A percentile compares a stretch with the other conserved stretches of the same genome.
Evolutionary conservation across 2,797 vertebrate genomes (phyloP).

Genomic region (Trachops cirrhosus): DNA sequence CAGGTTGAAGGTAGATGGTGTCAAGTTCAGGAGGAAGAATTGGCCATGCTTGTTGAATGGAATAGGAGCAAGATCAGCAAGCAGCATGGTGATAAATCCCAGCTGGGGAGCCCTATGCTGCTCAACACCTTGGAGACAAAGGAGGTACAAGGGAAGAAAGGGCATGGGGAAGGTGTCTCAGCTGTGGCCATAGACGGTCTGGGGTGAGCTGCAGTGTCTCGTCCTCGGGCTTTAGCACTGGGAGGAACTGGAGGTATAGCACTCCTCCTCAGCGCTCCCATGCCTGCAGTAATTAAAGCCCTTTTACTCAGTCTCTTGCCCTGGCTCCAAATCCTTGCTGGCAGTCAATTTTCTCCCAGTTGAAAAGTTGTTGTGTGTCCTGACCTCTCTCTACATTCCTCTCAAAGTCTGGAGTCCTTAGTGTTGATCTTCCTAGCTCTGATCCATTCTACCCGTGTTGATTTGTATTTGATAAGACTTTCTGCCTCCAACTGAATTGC

Average conservation of each 20-base stretch:
- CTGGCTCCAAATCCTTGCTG: not conserved
- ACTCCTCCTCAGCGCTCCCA: not conserved
- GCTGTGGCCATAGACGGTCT: not conserved
- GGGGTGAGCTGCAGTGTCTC: not conserved
- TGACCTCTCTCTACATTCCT: not conserved
- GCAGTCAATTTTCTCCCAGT: not conserved
- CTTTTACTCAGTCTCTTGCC: not conserved
- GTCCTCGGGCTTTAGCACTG: not conserved
- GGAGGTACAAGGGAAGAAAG: not conserved
- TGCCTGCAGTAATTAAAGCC: not conserved
- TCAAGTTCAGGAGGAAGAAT: not conserved
- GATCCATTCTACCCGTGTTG: not conserved
- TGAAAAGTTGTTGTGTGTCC: not conserved
- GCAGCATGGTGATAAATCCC: not conserved
- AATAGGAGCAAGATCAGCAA: not conserved
- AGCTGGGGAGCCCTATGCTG: not conserved
- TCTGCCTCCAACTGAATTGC: not conserved
- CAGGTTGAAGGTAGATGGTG: too few relatives aligned
- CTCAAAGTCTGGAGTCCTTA: not conserved
- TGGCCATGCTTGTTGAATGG: not conserved
- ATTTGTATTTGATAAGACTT: slow-evolving; percentile 3
- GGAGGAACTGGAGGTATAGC: not conserved
- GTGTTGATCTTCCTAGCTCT: slow-evolving; percentile 27
- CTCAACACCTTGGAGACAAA: rapidly evolving
- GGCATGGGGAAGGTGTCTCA: not conserved